Evolutionary conservation across 2,888 invertebrate genomes (phyloP), one percentile per base, ranked within the genome.

Genomic region (Tipula confusa): DNA sequence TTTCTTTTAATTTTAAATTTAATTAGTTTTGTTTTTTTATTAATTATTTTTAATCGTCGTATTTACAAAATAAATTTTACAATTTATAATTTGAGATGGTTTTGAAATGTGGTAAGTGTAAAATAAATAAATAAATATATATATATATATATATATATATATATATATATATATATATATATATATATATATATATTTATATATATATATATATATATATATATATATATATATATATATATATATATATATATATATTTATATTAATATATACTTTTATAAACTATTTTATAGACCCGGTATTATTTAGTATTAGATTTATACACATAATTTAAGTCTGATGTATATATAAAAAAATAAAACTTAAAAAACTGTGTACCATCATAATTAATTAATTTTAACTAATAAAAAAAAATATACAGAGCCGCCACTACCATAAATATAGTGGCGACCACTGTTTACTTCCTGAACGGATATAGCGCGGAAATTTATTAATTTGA

Each of bases 1-100:
- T 80, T 80, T 79, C 9, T 79, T 80, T 80, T n/a, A n/a, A n/a
- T n/a, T n/a, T 80, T 80, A 80, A 29, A 29, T 80, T 29, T 31
- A 80, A 80, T 29, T 80, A 64, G 24, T 80, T 80, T 80, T 79
- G 24, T 80, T 80, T 80, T 79, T 80, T 80, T 80, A 80, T 29
- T 11, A 29, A 29, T 80, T 7, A 5, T 80, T 29, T 80, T 80
- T 79, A 29, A 79, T 29, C 24, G 15, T 29, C 29, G 6, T 80
- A 31, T 29, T 29, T 80, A 80, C 31, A 80, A 80, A 80, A 80
- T 80, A 15, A 29, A 7, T 79, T 79, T 80, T 80, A 33, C 11
- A 15, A 29, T 29, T 80, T n/a, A 80, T 80, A 29, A 29, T 29
- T 29, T 29, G 15, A 80, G 5, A 80, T 7, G n/a, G n/a, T n/a